Percentiles rank a stretch among this genome's conserved stretches.
phyloP scores from a whole-genome alignment of 2,113 vertebrate genomes.

The Tapirus terrestris region DNA sequence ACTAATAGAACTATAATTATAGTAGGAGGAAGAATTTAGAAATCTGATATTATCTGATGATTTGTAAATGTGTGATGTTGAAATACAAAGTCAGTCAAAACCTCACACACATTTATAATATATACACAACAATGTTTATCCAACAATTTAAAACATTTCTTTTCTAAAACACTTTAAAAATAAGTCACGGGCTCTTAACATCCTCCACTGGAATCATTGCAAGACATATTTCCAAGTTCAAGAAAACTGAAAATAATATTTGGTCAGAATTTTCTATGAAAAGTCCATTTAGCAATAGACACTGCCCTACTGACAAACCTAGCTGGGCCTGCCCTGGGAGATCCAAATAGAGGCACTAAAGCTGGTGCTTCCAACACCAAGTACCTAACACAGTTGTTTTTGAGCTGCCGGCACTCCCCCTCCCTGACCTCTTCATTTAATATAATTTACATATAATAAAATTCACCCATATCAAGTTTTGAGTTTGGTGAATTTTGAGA shows the following conservation, averaged over 20 bases:
- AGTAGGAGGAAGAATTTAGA: background rate
- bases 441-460: background rate
- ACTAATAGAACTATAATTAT: background rate
- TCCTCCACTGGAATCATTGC: background rate
- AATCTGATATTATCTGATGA: background rate
- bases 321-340: background rate
- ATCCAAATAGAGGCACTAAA: background rate
- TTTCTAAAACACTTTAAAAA: background rate
- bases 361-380: background rate
- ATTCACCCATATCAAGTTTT: background rate
- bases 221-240: background rate
- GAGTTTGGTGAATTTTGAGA: background rate
- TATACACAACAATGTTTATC: background rate
- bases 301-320: background rate
- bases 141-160: background rate
- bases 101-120: background rate
- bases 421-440: background rate
- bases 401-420: background rate
- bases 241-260: background rate
- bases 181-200: background rate
- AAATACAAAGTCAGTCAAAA: constrained; percentile 16
- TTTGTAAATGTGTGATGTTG: background rate
- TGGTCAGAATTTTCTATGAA: background rate
- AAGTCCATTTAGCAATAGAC: background rate
- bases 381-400: background rate